phyloP scores from a whole-genome alignment of 2,797 vertebrate genomes.

The Cyclura pinguis region DNA sequence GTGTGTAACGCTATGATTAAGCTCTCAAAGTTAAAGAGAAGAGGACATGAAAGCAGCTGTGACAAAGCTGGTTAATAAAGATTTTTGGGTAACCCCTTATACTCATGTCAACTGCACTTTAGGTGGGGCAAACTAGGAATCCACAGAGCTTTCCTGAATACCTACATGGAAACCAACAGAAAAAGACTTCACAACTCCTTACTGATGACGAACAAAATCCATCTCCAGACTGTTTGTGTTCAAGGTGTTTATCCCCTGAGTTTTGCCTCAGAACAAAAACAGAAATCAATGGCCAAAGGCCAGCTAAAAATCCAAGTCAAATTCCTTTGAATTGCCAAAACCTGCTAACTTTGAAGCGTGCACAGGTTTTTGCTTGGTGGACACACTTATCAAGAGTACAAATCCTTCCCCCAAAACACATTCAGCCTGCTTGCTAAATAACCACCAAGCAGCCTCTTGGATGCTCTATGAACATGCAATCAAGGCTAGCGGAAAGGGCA shows the following conservation, averaged over 20 bases:
- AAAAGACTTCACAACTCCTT: neutral
- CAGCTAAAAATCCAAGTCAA: neutral
- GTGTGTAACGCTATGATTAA: neutral
- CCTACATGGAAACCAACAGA: too few relatives aligned
- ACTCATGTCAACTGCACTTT: neutral
- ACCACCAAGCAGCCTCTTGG: too few relatives aligned
- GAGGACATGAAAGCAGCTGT: neutral
- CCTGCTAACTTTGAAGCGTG: neutral
- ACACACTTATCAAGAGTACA: neutral
- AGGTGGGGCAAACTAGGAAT: neutral
- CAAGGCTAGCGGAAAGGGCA: neutral
- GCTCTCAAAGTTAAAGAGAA: neutral
- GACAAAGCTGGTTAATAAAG: neutral
- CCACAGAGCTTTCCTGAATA: neutral
- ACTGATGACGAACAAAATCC: neutral
- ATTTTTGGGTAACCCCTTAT: too few relatives aligned
- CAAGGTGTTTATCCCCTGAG: too few relatives aligned
- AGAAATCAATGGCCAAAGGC: neutral
- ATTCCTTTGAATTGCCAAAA: too few relatives aligned
- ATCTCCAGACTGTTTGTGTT: too few relatives aligned
- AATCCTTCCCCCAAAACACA: neutral
- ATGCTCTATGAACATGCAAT: too few relatives aligned
- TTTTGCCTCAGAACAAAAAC: neutral
- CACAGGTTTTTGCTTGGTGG: too few relatives aligned
- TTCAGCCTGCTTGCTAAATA: neutral